Base-by-base conservation (phyloP, 1,140 invertebrate species). In the Geopemphigus sp. region DNA sequence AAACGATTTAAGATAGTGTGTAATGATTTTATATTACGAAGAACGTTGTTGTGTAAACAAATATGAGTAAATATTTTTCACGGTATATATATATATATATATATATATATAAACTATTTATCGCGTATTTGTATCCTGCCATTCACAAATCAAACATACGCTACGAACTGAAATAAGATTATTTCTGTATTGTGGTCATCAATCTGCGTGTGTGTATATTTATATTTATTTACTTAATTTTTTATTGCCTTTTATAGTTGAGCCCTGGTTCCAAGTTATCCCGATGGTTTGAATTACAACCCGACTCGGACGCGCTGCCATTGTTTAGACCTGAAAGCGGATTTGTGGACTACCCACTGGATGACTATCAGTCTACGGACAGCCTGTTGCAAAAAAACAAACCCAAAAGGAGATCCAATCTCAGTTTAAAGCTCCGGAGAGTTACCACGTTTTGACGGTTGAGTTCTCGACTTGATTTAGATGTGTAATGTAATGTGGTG, bases 191-290 rank as follows among this genome's bases (percentile, higher is more conserved):
- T 22, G 11, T 24, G 10, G 3, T 39, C 8, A 39, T 39, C 32
- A 39, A 39, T 39, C 32, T 39, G n/a, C n/a, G n/a, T n/a, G n/a
- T n/a, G n/a, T n/a, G 32, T 26, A 61, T 61, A 29, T 5, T 8
- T 61, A 8, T 14, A 22, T 64, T 22, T 39, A 39, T 39, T n/a
- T n/a, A n/a, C n/a, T 64, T 66, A 39, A 5, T 66, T 22, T 56
- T 24, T 56, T 50, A 17, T 26, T 61, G 45, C 45, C 2, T 24
- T n/a, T 17, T 15, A 24, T 22, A 92, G 90, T 85, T 92, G 83
- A 90, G 89, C 82, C 89, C 90, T 76, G 88, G 88, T 81, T 90
- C 90, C 50, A 92, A 92, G 86, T 90, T 92, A 83, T 89, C 90
- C 82, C 87, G 91, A 57, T 92, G 91, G 91, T 92, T 92, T 83